phyloP scores from a whole-genome alignment of 2,797 vertebrate genomes.

The Tangara arthus region DNA sequence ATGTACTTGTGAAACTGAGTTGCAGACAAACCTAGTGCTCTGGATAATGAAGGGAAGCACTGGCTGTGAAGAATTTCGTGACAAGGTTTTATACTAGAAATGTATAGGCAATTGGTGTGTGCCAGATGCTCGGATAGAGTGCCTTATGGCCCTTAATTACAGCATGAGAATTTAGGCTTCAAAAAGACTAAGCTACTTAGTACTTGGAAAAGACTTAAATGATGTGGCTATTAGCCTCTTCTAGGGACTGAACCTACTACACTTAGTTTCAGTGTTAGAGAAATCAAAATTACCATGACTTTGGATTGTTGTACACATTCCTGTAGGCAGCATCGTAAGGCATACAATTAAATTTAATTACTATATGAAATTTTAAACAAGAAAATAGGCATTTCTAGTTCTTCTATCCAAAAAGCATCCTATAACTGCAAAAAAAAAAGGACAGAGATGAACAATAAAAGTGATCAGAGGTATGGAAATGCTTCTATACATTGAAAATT shows the following conservation, averaged over 20 bases:
- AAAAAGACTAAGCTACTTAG: not conserved
- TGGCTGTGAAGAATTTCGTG: not conserved
- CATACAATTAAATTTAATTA: slow-evolving; percentile 73
- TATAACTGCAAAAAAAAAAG: not conserved
- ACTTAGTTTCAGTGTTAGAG: not conserved
- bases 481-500: not conserved
- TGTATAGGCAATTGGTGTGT: not conserved
- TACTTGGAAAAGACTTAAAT: not conserved
- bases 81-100: not conserved
- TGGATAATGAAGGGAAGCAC: not conserved
- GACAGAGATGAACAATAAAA: not conserved
- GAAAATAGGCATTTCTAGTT: not conserved
- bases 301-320: slow-evolving; percentile 64
- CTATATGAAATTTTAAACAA: slow-evolving; percentile 49
- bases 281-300: slow-evolving; percentile 52
- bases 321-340: slow-evolving; percentile 58
- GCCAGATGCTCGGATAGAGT: not conserved
- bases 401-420: not conserved
- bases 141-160: not conserved
- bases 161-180: not conserved
- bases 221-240: not conserved
- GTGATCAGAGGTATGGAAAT: not conserved
- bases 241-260: not conserved
- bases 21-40: not conserved
- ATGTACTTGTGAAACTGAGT: not conserved